Percentiles rank a stretch among this genome's conserved stretches.
These are phyloP conservation scores for Tapirus indicus DNA, from an alignment of 2,797 vertebrate species.

Conservation along the genomic window DNA sequence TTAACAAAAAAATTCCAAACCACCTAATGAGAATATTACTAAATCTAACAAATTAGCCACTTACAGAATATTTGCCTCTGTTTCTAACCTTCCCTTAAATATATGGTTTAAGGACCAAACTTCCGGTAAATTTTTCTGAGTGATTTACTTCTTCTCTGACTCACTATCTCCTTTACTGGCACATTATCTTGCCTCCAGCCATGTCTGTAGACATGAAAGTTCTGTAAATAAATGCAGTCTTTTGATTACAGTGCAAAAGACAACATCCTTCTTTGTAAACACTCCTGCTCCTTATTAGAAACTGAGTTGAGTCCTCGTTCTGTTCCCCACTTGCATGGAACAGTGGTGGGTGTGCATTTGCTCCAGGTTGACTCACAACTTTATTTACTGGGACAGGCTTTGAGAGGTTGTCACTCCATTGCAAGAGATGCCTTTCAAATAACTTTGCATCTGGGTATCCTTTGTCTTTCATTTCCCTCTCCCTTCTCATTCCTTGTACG, in stretches of 20 bases:
- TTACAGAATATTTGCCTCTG: neutral
- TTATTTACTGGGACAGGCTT: neutral
- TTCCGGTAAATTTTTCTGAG: neutral
- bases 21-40: neutral
- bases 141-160: slow-evolving; percentile 10
- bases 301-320: neutral
- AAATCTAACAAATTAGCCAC: neutral
- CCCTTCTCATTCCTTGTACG: neutral
- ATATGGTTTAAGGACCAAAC: neutral
- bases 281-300: neutral
- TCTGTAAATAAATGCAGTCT: slow-evolving; percentile 43
- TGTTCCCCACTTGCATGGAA: neutral
- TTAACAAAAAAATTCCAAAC: slow-evolving; percentile 4
- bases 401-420: neutral
- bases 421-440: neutral
- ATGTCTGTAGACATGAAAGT: neutral
- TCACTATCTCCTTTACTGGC: neutral
- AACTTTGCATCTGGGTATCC: neutral
- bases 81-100: slow-evolving; percentile 30
- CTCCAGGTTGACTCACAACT: neutral
- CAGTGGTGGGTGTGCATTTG: neutral
- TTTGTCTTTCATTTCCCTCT: slow-evolving; percentile 6
- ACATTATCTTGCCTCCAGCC: neutral
- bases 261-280: neutral
- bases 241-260: slow-evolving; percentile 13